A percentile compares a stretch with the other conserved stretches of the same genome.
phyloP scores from a whole-genome alignment of 2,797 vertebrate genomes.

The Avahi laniger region DNA sequence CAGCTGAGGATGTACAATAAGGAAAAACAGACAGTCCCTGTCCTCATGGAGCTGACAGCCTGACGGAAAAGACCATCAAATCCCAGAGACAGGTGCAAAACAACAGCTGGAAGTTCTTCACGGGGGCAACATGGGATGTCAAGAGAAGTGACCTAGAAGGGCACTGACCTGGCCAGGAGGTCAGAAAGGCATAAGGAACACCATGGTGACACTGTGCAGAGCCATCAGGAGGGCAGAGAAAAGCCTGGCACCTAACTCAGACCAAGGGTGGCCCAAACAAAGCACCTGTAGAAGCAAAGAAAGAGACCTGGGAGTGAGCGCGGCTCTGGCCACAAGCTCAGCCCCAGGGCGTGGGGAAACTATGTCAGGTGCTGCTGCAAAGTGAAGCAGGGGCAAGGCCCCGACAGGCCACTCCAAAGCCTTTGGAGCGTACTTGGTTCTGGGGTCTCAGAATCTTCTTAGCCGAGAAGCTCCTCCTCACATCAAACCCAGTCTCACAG shows the following conservation, averaged over 20 bases:
- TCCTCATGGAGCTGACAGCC: not conserved
- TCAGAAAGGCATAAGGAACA: not conserved
- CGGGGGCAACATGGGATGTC: no score
- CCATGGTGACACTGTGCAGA: no score
- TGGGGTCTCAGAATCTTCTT: not conserved
- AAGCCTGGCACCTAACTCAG: no score
- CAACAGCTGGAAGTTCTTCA: not conserved
- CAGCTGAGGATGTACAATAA: not conserved
- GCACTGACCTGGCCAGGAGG: not conserved
- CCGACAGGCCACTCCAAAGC: fast-evolving
- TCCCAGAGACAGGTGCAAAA: not conserved
- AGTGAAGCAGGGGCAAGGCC: not conserved
- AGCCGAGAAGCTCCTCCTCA: not conserved
- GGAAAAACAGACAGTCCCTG: not conserved
- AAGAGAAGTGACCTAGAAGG: fast-evolving
- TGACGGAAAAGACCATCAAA: not conserved
- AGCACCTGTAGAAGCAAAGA: not conserved
- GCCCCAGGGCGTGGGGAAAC: not conserved
- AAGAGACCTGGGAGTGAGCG: not conserved
- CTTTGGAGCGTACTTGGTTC: not conserved
- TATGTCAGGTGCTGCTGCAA: fast-evolving
- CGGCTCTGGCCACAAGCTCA: not conserved
- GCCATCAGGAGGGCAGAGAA: not conserved
- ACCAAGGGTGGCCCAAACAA: not conserved
- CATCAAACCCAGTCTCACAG: not conserved